Evolutionary conservation across 2,797 vertebrate genomes (phyloP).

Genomic region (Lagothrix lagotricha): DNA sequence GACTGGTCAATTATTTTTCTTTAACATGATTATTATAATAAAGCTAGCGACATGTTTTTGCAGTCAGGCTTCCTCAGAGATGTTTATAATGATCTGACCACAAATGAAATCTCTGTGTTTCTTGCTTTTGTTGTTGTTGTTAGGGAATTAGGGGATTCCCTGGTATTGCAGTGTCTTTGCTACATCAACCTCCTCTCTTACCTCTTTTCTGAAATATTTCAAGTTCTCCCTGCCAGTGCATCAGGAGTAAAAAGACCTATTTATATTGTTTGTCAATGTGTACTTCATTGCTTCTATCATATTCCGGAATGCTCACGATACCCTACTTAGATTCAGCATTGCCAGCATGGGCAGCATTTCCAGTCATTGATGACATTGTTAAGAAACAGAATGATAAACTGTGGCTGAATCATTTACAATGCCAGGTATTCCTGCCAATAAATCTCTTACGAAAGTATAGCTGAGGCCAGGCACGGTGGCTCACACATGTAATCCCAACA

Average conservation of each 20-base stretch:
- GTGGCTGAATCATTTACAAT: slow-evolving; percentile 68
- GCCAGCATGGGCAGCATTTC: slow-evolving; percentile 42
- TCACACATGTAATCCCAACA: neutral
- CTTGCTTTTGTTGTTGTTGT: neutral
- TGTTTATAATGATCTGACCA: slow-evolving; percentile 24
- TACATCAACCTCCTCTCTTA: neutral
- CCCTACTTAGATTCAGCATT: slow-evolving; percentile 36
- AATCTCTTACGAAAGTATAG: slow-evolving; percentile 49
- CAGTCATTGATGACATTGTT: slow-evolving; percentile 7
- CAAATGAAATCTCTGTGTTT: slow-evolving; percentile 3
- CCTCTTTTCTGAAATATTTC: neutral
- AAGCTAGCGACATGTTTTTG: neutral
- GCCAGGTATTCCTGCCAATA: neutral
- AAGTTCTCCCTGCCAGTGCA: neutral
- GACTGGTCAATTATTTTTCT: neutral
- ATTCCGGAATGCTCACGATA: neutral
- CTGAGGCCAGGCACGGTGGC: neutral
- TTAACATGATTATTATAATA: neutral
- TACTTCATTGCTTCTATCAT: slow-evolving; percentile 39
- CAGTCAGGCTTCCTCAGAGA: neutral
- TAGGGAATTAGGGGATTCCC: neutral
- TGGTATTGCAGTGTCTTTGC: neutral
- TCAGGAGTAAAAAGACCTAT: neutral
- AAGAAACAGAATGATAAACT: slow-evolving; percentile 67
- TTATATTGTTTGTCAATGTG: neutral